phyloP scores from a whole-genome alignment of 2,797 vertebrate species.

The Sus cebifrons region DNA sequence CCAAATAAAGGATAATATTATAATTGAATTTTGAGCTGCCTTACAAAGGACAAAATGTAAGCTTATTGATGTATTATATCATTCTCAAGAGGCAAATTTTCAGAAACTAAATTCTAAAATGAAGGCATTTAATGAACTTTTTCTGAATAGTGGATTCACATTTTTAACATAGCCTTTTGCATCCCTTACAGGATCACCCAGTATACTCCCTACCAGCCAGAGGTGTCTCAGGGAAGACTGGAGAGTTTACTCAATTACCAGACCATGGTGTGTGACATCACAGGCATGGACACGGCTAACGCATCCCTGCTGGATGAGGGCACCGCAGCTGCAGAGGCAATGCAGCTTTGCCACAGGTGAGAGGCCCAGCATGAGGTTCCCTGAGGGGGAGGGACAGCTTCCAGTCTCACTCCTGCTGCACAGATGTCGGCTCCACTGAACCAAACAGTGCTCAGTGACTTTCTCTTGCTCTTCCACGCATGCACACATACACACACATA shows the following conservation, averaged over 20 bases:
- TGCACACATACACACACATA: too few relatives aligned
- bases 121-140: neutral
- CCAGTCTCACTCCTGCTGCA: neutral
- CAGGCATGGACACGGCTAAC: constrained; percentile 96
- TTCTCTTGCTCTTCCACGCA: neutral
- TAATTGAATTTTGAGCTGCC: constrained; percentile 27
- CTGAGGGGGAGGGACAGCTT: fast-evolving
- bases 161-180: neutral
- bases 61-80: neutral
- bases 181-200: constrained; percentile 95
- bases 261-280: constrained; percentile 99
- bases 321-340: constrained; percentile 98
- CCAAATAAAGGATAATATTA: constrained; percentile 1
- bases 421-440: neutral
- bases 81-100: constrained; percentile 38
- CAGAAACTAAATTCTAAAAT: neutral
- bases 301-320: constrained; percentile 98
- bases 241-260: constrained; percentile 99
- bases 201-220: constrained; percentile 99
- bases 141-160: neutral
- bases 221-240: constrained; percentile 97
- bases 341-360: constrained; percentile 98
- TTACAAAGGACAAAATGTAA: neutral
- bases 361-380: neutral
- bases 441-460: fast-evolving